phyloP scores from a whole-genome alignment of 2,797 vertebrate genomes.

The Linurgus olivaceus region DNA sequence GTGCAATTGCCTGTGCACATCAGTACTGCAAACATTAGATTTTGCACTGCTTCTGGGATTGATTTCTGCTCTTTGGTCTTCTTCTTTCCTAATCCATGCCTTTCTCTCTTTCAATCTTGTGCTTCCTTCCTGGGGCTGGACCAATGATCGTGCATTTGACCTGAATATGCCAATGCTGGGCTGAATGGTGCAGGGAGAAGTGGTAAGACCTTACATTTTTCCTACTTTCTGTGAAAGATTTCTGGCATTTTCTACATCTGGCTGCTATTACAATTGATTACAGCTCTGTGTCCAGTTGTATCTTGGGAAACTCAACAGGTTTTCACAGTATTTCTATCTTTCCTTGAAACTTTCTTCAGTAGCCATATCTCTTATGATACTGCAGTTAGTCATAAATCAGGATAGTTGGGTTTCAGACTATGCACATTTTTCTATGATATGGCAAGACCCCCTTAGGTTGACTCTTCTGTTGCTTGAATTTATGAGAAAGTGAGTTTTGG shows the following conservation, averaged over 20 bases:
- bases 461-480: neutral
- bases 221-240: neutral
- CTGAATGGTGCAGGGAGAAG: slow-evolving; percentile 80
- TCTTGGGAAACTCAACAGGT: neutral
- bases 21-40: neutral
- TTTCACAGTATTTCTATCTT: neutral
- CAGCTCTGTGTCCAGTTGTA: neutral
- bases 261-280: neutral
- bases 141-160: slow-evolving; percentile 42
- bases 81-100: slow-evolving; percentile 8
- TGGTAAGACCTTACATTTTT: slow-evolving; percentile 78
- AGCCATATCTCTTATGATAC: neutral
- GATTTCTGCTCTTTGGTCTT: slow-evolving; percentile 19
- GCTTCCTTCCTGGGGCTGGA: slow-evolving; percentile 26
- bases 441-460: neutral
- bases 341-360: neutral
- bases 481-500: neutral
- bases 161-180: slow-evolving; percentile 42
- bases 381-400: neutral
- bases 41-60: slow-evolving; percentile 31
- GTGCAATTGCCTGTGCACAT: neutral
- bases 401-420: neutral
- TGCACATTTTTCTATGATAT: neutral
- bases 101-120: slow-evolving; percentile 41
- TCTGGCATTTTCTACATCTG: neutral